phyloP scores from a whole-genome alignment of 2,113 vertebrate species.

The Perca flavescens region DNA sequence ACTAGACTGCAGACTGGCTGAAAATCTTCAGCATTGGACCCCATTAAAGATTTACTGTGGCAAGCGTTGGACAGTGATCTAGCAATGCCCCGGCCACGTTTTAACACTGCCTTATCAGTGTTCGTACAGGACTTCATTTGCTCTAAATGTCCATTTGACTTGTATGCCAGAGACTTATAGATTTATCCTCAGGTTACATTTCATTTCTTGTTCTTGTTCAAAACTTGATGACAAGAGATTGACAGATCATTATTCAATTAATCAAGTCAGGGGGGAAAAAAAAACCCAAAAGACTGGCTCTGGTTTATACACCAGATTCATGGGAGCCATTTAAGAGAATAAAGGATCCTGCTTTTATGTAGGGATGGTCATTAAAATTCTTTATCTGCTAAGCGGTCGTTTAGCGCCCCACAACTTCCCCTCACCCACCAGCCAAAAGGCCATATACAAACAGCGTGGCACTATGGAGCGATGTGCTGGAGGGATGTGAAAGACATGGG shows the following conservation, averaged over 20 bases:
- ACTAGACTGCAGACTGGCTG: slow-evolving; percentile 61
- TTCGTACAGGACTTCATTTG: slow-evolving; percentile 20
- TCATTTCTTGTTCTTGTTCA: background rate
- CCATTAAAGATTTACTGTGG: slow-evolving; percentile 63
- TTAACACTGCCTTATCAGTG: slow-evolving; percentile 45
- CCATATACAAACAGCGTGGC: slow-evolving; percentile 67
- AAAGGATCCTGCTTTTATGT: slow-evolving; percentile 72
- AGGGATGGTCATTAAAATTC: slow-evolving; percentile 76
- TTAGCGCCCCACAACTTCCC: slow-evolving; percentile 60
- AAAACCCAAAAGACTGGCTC: slow-evolving; percentile 20
- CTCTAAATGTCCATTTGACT: slow-evolving; percentile 25
- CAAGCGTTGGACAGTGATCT: slow-evolving; percentile 47
- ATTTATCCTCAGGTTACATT: background rate
- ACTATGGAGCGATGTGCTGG: slow-evolving; percentile 56
- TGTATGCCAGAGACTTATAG: slow-evolving; percentile 4
- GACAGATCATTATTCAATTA: slow-evolving; percentile 43
- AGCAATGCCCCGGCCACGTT: slow-evolving; percentile 7
- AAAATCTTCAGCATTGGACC: slow-evolving; percentile 63
- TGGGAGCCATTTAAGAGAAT: slow-evolving; percentile 59
- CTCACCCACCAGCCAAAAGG: slow-evolving; percentile 42
- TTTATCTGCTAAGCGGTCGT: slow-evolving; percentile 79
- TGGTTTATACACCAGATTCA: slow-evolving; percentile 55
- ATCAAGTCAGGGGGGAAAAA: slow-evolving; percentile 11
- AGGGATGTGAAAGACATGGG: slow-evolving; percentile 72
- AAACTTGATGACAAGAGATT: slow-evolving; percentile 24